Percentiles rank a stretch among this genome's conserved stretches.
Evolutionary conservation across 64 coral and sea anemone species (phyloP).

Genomic region (Trachythela sp.): DNA sequence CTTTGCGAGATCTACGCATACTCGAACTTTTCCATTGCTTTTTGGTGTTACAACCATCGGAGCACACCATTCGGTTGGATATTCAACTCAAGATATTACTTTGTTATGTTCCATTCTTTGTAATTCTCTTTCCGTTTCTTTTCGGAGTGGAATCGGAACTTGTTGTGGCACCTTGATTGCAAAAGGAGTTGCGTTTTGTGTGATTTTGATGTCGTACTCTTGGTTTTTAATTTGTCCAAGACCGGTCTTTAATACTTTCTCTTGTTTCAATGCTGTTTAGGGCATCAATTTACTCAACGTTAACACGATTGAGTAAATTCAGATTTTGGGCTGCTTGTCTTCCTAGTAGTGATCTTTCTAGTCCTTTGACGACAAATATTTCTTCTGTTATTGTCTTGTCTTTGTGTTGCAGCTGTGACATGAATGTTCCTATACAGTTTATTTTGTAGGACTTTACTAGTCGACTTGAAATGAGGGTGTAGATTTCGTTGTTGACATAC

Average conservation of each 20-base stretch:
- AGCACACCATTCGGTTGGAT: not conserved
- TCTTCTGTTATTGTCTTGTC: constrained; percentile 30
- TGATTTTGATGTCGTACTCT: no score
- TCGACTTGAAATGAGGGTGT: not conserved
- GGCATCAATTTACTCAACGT: not conserved
- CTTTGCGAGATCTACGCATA: no score
- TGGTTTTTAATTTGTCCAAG: constrained; percentile 18
- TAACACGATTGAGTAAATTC: constrained; percentile 9
- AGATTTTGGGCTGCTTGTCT: constrained; percentile 33
- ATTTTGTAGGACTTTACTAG: constrained; percentile 40
- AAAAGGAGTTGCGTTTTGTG: no score
- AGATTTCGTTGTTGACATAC: constrained; percentile 22
- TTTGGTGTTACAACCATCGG: no score
- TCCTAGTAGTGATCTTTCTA: constrained; percentile 45
- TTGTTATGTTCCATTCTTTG: not conserved
- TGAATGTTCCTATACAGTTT: constrained; percentile 42
- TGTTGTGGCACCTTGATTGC: no score
- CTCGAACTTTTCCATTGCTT: no score
- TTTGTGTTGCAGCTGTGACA: constrained; percentile 15
- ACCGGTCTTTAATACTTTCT: not conserved
- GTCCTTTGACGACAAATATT: constrained; percentile 44
- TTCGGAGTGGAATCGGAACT: constrained; percentile 42
- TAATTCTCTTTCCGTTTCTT: constrained; percentile 19
- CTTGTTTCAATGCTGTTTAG: constrained; percentile 28
- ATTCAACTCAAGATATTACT: constrained; percentile 1